phyloP scores from a whole-genome alignment of 2,888 invertebrate species.

The Erpobdella octoculata region DNA sequence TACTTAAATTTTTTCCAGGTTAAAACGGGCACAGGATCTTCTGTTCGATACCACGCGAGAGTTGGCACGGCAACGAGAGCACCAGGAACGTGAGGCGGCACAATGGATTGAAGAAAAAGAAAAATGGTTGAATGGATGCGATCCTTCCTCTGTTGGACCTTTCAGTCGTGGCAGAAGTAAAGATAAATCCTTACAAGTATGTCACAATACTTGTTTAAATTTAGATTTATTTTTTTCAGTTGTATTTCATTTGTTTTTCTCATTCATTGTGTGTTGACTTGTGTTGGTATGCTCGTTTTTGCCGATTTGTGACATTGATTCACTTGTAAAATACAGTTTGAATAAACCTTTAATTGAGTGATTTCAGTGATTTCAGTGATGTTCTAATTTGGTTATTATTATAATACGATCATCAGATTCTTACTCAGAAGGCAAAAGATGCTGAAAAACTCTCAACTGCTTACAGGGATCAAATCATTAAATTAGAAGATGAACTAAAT shows the following conservation, averaged over 20 bases:
- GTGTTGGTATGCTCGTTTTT: too few relatives aligned
- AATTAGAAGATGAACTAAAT: conserved; percentile 50
- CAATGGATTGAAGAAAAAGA: conserved; percentile 52
- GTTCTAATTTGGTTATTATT: neutral
- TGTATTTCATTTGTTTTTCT: neutral
- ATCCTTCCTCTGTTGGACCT: neutral
- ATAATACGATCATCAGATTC: neutral
- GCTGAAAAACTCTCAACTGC: conserved; percentile 36
- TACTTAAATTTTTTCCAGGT: conserved; percentile 38
- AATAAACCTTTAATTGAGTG: neutral
- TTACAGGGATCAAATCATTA: conserved; percentile 52
- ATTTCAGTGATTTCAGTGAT: neutral
- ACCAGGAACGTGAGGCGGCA: conserved; percentile 47
- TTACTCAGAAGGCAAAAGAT: conserved; percentile 30
- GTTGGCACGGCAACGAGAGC: conserved; percentile 48
- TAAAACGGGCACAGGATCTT: conserved; percentile 53
- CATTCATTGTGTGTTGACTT: neutral
- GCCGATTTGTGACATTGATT: neutral
- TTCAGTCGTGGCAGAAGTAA: conserved; percentile 3
- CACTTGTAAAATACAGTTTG: neutral
- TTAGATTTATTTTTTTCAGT: conserved; percentile 1
- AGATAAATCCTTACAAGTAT: conserved; percentile 3
- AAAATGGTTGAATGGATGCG: conserved; percentile 40
- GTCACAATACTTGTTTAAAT: neutral
- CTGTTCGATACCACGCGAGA: conserved; percentile 52